phyloP scores from a whole-genome alignment of 2,797 vertebrate species.

The Microctenopoma steveboyesi region DNA sequence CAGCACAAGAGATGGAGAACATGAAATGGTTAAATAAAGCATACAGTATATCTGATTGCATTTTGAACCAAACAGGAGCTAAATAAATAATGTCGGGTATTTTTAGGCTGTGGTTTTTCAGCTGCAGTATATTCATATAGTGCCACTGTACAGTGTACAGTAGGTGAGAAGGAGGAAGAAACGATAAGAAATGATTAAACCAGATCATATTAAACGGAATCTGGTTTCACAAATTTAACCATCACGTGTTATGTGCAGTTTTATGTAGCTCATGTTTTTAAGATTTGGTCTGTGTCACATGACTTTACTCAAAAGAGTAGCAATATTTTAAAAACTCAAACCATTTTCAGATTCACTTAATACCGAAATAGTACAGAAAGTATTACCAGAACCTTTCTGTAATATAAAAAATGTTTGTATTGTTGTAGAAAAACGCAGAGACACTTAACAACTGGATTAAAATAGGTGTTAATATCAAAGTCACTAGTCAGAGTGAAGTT shows the following conservation, averaged over 20 bases:
- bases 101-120: constrained; percentile 46
- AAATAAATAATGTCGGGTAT: constrained; percentile 64
- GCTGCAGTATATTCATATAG: constrained; percentile 23
- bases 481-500: no score
- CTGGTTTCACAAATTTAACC: background rate
- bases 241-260: background rate
- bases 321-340: no score
- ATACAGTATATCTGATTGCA: constrained; percentile 45
- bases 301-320: no score
- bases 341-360: no score
- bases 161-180: background rate
- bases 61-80: constrained; percentile 47
- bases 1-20: constrained; percentile 2
- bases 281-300: no score
- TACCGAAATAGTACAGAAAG: no score
- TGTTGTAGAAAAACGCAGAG: no score
- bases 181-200: background rate
- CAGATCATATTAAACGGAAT: background rate
- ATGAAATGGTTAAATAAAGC: constrained; percentile 60
- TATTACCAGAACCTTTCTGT: no score
- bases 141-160: background rate
- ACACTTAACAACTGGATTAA: no score
- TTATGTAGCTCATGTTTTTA: background rate
- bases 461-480: no score
- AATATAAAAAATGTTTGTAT: no score